phyloP scores from a whole-genome alignment of 92 coral and sea anemone species.

The Virgularia gustaviana region DNA sequence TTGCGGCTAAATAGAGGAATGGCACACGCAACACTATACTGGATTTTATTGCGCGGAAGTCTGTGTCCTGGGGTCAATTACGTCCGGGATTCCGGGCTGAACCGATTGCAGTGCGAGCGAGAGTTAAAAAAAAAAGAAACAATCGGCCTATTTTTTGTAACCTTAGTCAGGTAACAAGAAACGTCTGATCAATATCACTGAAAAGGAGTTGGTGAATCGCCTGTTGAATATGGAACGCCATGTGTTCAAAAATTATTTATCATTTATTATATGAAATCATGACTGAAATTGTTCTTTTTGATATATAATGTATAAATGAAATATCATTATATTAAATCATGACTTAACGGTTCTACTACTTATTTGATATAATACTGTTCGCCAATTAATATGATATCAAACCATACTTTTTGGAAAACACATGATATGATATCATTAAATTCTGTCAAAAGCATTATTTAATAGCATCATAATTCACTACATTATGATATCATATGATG shows the following conservation, averaged over 20 bases:
- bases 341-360: neutral
- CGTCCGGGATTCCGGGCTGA: no score
- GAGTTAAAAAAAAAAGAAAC: no score
- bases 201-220: no score
- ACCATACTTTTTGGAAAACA: neutral
- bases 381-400: neutral
- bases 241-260: neutral
- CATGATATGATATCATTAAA: neutral
- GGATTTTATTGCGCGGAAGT: no score
- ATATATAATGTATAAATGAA: neutral
- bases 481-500: no score
- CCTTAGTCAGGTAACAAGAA: no score
- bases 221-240: constrained; percentile 6
- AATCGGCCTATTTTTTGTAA: no score
- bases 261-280: neutral
- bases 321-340: neutral
- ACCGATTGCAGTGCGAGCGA: no score
- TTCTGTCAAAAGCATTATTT: neutral
- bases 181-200: no score
- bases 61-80: no score
- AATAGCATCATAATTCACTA: neutral
- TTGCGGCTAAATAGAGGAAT: no score
- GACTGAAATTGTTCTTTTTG: neutral
- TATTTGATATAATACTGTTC: neutral
- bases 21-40: no score